Conservation (phyloP, 1,140 invertebrate genomes). For the Trachymyrmex cornetzi region DNA sequence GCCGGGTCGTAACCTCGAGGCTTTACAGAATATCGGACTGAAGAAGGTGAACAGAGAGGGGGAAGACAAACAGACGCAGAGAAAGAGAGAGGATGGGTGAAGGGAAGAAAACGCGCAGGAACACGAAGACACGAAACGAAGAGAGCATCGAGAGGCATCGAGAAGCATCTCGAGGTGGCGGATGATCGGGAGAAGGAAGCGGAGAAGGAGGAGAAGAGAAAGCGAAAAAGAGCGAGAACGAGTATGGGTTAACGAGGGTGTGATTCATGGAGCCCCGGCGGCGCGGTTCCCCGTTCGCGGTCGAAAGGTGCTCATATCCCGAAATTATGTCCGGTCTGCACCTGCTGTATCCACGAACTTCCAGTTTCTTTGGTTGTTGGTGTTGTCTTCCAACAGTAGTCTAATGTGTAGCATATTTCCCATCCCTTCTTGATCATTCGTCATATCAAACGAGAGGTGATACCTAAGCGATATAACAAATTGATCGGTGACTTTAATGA, state of each 20-base stretch:
- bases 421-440: neutral
- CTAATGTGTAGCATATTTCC: neutral
- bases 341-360: constrained; percentile 70
- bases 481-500: constrained; percentile 33
- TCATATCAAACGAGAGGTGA: constrained; percentile 27
- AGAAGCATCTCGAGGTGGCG: constrained; percentile 66
- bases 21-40: constrained; percentile 23
- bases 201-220: neutral
- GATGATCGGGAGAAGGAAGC: constrained; percentile 55
- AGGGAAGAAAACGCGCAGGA: constrained; percentile 2
- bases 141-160: constrained; percentile 55
- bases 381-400: constrained; percentile 65
- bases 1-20: constrained; percentile 63
- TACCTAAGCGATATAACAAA: constrained; percentile 25
- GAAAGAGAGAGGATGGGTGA: neutral
- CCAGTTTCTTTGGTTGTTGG: constrained; percentile 53
- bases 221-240: constrained; percentile 46
- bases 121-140: constrained; percentile 47
- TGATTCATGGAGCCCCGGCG: constrained; percentile 83
- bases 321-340: constrained; percentile 77
- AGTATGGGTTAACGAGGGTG: constrained; percentile 84
- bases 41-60: neutral
- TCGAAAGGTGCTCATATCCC: constrained; percentile 81
- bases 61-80: constrained; percentile 41
- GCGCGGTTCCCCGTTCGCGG: constrained; percentile 63